Evolutionary conservation across 2,113 vertebrate species (phyloP).

Genomic region (Sphyrna mokarran): DNA sequence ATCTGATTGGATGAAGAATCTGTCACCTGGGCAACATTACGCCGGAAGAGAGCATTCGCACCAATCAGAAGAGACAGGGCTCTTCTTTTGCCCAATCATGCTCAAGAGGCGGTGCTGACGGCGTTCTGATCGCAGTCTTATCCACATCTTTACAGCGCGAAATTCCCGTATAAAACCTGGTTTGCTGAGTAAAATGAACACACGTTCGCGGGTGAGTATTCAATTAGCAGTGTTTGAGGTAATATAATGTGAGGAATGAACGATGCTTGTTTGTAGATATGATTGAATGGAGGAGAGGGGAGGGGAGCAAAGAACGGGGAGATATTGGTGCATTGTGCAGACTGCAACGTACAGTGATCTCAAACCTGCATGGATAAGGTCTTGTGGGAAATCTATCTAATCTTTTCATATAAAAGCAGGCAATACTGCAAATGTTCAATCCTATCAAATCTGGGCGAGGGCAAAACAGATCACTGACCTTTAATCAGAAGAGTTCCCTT

Average conservation of each 20-base stretch:
- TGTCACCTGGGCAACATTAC: background rate
- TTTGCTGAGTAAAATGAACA: background rate
- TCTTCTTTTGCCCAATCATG: background rate
- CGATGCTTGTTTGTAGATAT: background rate
- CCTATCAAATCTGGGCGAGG: no score
- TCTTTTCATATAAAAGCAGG: background rate
- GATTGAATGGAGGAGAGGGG: background rate
- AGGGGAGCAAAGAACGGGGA: background rate
- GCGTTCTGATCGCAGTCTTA: background rate
- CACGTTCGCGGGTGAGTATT: background rate
- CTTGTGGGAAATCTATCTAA: slow-evolving; percentile 57
- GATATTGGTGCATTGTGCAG: background rate
- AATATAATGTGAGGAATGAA: background rate
- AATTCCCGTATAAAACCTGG: background rate
- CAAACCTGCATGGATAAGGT: background rate
- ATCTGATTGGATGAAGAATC: background rate
- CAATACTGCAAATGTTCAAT: background rate
- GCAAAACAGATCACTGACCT: no score
- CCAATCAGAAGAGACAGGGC: background rate
- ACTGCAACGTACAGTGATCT: background rate
- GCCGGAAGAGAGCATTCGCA: background rate
- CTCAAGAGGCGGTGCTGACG: background rate
- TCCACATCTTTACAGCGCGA: background rate
- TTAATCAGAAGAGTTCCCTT: no score
- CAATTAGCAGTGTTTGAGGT: background rate